Evolutionary conservation across 2,113 vertebrate species (phyloP).

Genomic region (Hystrix cristata): DNA sequence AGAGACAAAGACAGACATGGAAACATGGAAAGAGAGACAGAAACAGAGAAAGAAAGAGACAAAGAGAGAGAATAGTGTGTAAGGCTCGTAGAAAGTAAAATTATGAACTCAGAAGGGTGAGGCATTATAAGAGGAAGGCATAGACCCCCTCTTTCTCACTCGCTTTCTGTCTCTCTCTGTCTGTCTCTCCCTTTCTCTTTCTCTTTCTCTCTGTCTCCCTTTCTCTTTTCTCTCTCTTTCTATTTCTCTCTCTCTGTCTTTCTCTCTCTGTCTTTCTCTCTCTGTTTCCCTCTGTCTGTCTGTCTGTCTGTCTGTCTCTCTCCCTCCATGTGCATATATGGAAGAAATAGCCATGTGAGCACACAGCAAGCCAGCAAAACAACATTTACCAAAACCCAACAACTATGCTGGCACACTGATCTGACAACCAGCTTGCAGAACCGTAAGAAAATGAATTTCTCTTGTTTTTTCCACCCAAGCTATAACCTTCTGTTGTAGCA

Average conservation of each 20-base stretch:
- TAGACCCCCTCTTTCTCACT: neutral
- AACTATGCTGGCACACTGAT: neutral
- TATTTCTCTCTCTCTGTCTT: neutral
- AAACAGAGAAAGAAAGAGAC: neutral
- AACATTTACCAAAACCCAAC: neutral
- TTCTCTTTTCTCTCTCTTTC: neutral
- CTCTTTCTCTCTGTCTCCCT: neutral
- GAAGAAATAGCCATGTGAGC: neutral
- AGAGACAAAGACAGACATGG: too few relatives aligned
- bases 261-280: neutral
- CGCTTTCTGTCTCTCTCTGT: neutral
- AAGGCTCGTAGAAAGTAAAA: neutral
- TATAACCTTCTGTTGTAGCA: neutral
- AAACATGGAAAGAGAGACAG: neutral
- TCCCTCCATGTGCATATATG: neutral
- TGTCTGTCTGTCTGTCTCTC: neutral
- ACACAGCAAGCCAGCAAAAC: neutral
- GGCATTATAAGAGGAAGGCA: neutral
- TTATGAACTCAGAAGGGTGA: neutral
- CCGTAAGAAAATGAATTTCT: neutral
- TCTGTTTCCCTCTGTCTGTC: neutral
- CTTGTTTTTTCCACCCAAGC: neutral
- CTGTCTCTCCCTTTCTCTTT: neutral
- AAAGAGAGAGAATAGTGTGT: too few relatives aligned
- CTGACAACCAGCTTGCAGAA: neutral